These are phyloP conservation scores for Brotula barbata DNA, from an alignment of 2,797 vertebrate species.

Conservation along the genomic window DNA sequence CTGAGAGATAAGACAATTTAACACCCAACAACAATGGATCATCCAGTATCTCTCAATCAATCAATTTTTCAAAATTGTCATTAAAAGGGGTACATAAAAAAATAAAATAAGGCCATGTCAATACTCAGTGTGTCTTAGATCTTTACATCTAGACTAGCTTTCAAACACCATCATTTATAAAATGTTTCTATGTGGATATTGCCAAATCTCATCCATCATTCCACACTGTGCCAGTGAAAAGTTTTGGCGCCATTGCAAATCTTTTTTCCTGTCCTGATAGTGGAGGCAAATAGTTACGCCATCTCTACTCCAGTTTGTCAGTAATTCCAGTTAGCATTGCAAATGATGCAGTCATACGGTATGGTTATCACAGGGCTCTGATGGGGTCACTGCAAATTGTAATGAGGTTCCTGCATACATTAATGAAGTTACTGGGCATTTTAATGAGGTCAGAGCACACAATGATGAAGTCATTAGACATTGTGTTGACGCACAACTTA, in stretches of 20 bases:
- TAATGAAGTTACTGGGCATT: constrained; percentile 60
- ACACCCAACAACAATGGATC: too few relatives aligned
- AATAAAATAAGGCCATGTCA: too few relatives aligned
- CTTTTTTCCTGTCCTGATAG: too few relatives aligned
- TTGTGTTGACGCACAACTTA: constrained; percentile 44
- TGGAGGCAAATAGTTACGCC: not conserved
- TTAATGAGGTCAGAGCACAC: constrained; percentile 64
- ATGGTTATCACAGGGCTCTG: constrained; percentile 24
- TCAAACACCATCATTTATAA: not conserved
- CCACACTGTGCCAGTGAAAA: not conserved
- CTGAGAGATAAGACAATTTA: too few relatives aligned
- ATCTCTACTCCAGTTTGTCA: constrained; percentile 1
- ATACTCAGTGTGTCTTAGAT: too few relatives aligned
- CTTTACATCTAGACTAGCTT: too few relatives aligned
- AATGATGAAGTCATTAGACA: constrained; percentile 54
- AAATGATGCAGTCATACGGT: constrained; percentile 11
- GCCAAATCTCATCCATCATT: not conserved
- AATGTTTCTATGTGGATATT: not conserved
- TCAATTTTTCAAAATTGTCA: too few relatives aligned
- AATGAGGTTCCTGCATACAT: constrained; percentile 62
- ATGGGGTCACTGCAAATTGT: constrained; percentile 59
- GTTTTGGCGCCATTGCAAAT: too few relatives aligned
- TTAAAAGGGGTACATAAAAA: too few relatives aligned
- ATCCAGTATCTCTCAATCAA: too few relatives aligned
- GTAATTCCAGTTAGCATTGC: not conserved